Evolutionary conservation across 2,888 invertebrate species (phyloP), one percentile per base, ranked within the genome.

Genomic region (Xanthorhoe spadicearia): DNA sequence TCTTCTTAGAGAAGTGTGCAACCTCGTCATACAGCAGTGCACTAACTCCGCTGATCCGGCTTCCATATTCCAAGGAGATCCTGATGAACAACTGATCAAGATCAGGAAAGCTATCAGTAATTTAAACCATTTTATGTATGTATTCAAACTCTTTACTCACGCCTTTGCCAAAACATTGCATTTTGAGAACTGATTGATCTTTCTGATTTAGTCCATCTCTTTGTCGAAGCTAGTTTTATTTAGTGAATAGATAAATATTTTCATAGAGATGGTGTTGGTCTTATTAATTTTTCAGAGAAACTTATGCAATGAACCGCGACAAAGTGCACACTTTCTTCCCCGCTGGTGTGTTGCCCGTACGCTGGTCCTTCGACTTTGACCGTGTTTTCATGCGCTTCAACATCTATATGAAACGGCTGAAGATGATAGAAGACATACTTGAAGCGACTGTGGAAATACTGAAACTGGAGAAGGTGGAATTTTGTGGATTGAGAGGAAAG

Each of bases 391-490:
- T 94, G 81, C 88, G 97, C 6, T 93, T 96, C 63, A 94, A 95
- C 64, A 82, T 93, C 0, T 97, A 95, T 80, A 88, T 95, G 62
- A 90, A 94, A 15, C 92, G 97, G 9, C 86, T 97, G 0, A 87
- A 90, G 58, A 93, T 95, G 78, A 94, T 97, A 5, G 92, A 96
- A 87, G 90, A 92, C 1, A 94, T 98, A 71, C 95, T 98, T 72
- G 94, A 95, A 50, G 95, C 96, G 0, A 96, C 96, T 0, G 91
- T 95, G 2, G 98, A 98, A 83, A 97, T 97, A 84, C 88, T 95
- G 52, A 98, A 98, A 83, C 86, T 98, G 68, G 98, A 99, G 85
- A 97, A 97, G 83, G 95, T 97, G 0, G 96, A 96, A 80, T 94
- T 97, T 63, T 96, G 96, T 50, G 97, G 96, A 0, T 81, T 95